Evolutionary conservation across 2,797 vertebrate genomes (phyloP).

Genomic region (Corythornis leucogaster): DNA sequence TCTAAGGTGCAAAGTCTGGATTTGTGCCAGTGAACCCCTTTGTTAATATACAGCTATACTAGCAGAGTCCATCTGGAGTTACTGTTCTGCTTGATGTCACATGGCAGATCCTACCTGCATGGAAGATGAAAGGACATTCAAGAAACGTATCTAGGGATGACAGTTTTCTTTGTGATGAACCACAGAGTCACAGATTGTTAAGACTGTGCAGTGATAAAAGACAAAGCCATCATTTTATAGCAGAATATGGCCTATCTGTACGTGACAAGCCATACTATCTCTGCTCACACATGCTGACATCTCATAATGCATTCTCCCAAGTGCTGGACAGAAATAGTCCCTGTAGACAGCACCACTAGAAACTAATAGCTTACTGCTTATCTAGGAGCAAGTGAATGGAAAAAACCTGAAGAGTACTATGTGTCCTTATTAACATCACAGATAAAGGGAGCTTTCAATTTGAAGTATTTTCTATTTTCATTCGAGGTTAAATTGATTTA

Average conservation of each 20-base stretch:
- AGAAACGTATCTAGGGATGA: conserved; percentile 76
- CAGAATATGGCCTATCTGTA: conserved; percentile 76
- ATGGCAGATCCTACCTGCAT: conserved; percentile 61
- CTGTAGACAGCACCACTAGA: conserved; percentile 78
- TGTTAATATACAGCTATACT: conserved; percentile 31
- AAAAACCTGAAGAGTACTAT: conserved; percentile 72
- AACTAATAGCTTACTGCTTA: conserved; percentile 80
- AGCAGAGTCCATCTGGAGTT: conserved; percentile 63
- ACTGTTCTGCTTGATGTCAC: conserved; percentile 77
- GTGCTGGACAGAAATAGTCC: conserved; percentile 82
- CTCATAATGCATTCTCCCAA: conserved; percentile 80
- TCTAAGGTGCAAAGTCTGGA: conserved; percentile 72
- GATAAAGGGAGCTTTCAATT: conserved; percentile 57
- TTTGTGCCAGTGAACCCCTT: conserved; percentile 48
- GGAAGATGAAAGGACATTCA: conserved; percentile 76
- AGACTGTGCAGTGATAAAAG: conserved; percentile 85
- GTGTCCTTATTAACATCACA: conserved; percentile 57
- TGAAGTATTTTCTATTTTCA: conserved; percentile 44
- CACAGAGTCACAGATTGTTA: conserved; percentile 84
- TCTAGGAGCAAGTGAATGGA: conserved; percentile 81
- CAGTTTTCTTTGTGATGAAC: conserved; percentile 82
- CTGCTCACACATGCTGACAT: conserved; percentile 80
- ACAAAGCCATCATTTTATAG: conserved; percentile 78
- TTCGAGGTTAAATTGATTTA: background rate
- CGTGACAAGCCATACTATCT: conserved; percentile 82